phyloP scores from a whole-genome alignment of 2,888 invertebrate species.

The Lycaena phlaeas region DNA sequence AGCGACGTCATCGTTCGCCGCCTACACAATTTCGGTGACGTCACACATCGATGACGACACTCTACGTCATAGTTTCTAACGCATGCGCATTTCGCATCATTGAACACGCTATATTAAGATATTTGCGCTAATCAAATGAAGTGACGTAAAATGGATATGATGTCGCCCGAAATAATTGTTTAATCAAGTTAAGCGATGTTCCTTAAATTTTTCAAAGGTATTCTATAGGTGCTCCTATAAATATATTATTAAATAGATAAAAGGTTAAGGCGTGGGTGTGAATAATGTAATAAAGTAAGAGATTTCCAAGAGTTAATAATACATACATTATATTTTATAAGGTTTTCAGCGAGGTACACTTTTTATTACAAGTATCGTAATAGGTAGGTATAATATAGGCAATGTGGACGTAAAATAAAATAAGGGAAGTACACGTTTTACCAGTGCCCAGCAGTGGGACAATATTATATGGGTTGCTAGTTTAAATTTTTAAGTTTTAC shows the following conservation, averaged over 20 bases:
- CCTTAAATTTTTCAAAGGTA: slow-evolving; percentile 7
- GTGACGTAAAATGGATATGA: slow-evolving; percentile 8
- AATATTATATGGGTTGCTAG: too few species aligned
- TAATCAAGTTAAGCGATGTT: slow-evolving; percentile 6
- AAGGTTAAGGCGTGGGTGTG: slow-evolving; percentile 7
- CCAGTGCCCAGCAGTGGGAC: too few species aligned
- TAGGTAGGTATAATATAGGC: too few species aligned
- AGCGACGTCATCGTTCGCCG: slow-evolving; percentile 48
- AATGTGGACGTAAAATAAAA: too few species aligned
- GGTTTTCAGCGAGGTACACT: too few species aligned
- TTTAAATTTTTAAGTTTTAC: too few species aligned
- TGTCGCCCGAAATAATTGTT: slow-evolving; percentile 7
- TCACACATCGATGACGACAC: slow-evolving; percentile 41
- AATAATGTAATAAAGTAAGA: slow-evolving; percentile 3
- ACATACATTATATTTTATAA: neutral
- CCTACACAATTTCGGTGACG: slow-evolving; percentile 37
- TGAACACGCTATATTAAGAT: slow-evolving; percentile 6
- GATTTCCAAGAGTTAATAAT: neutral
- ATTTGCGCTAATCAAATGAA: neutral
- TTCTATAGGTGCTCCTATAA: neutral
- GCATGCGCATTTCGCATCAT: slow-evolving; percentile 36
- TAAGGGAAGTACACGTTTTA: too few species aligned
- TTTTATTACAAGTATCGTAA: too few species aligned
- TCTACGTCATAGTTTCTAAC: slow-evolving; percentile 38
- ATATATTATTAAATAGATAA: slow-evolving; percentile 6